These are phyloP conservation scores for Ophonus ardosiacus DNA, from an alignment of 2,888 invertebrate genomes.

Conservation along the genomic window DNA sequence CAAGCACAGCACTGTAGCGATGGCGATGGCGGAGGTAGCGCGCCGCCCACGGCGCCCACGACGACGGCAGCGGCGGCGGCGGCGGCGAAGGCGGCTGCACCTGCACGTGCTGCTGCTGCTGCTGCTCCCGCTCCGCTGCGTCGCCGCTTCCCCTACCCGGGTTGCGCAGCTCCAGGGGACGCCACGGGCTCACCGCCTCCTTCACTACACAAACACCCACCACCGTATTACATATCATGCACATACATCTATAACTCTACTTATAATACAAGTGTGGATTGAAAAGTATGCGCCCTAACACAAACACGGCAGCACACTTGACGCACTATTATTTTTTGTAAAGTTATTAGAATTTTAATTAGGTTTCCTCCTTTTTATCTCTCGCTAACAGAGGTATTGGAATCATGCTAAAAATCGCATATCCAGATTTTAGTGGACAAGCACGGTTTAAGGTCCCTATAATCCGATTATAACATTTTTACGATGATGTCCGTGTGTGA, in stretches of 20 bases:
- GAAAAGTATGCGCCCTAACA: too few species aligned
- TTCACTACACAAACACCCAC: conserved; percentile 74
- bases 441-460: too few species aligned
- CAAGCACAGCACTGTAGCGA: conserved; percentile 69
- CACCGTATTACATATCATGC: neutral
- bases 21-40: conserved; percentile 67
- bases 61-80: conserved; percentile 19
- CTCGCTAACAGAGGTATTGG: too few species aligned
- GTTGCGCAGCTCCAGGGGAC: conserved; percentile 70
- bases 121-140: conserved; percentile 56
- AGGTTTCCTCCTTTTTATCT: too few species aligned
- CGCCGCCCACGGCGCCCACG: conserved; percentile 58
- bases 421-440: too few species aligned
- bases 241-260: neutral
- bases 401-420: too few species aligned
- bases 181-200: conserved; percentile 79
- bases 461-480: too few species aligned
- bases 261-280: too few species aligned
- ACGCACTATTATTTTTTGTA: too few species aligned
- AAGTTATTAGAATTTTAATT: too few species aligned
- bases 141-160: conserved; percentile 64
- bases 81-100: conserved; percentile 10
- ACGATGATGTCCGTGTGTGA: too few species aligned
- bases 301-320: too few species aligned
- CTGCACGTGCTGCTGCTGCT: conserved; percentile 65